Base-by-base conservation (phyloP, 2,888 invertebrate genomes). In the Athripsodes cinereus region DNA sequence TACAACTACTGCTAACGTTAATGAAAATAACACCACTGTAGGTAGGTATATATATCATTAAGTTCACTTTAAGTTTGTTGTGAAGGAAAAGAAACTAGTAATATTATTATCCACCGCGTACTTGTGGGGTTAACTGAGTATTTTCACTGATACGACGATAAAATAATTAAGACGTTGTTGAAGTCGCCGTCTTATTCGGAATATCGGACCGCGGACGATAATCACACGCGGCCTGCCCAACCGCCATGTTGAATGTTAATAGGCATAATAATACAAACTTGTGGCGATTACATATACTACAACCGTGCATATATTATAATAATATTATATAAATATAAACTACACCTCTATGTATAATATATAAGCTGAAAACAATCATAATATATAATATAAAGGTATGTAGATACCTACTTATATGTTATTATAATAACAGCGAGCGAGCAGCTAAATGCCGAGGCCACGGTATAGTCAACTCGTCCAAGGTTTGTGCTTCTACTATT, bases 191-290 rank as follows among this genome's bases (percentile, higher is more conserved):
- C n/a, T n/a, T n/a, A n/a, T 6, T 40, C 53, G 63, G 57, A 49
- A 19, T 40, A 21, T 31, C 60, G 60, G 49, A 35, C 58, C 49
- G 50, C 52, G 34, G 51, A 55, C 26, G 52, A 16, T 19, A 18
- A 51, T 52, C 35, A 34, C 59, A 53, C 59, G 62, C 62, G 62
- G 58, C 55, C 60, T 21, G 58, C 55, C 40, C 26, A 56, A 52
- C 59, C 57, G 61, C 63, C 63, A 63, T 63, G 61, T 63, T 63
- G 60, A 59, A 63, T 63, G 61, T 63, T 63, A 63, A 63, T 63
- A 63, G 61, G 58, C 60, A 61, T 63, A n/a, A n/a, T n/a, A n/a
- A n/a, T n/a, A 62, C 60, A 62, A 62, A 62, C 62, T 62, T 61
- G 62, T 53, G 58, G 62, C 60, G 62, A 62, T 62, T 62, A 60